A percentile compares a stretch with the other conserved stretches of the same genome.
These are phyloP conservation scores for Temnothorax curvispinosus DNA, from an alignment of 1,140 invertebrate genomes.

Conservation along the genomic window DNA sequence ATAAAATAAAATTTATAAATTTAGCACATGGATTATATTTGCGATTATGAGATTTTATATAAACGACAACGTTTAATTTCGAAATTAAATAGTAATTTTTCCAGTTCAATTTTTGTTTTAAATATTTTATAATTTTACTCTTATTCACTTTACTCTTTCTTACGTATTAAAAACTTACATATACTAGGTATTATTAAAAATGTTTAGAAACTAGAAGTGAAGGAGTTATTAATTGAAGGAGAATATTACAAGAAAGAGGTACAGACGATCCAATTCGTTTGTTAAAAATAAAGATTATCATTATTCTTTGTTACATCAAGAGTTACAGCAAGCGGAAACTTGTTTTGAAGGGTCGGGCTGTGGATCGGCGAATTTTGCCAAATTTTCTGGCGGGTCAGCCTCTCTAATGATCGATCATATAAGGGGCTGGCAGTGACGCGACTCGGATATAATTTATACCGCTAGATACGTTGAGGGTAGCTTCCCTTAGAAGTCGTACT, in stretches of 20 bases:
- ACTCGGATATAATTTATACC: conserved; percentile 85
- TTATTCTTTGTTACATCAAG: conserved; percentile 35
- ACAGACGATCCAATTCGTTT: conserved; percentile 2
- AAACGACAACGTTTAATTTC: not conserved
- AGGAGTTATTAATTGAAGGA: not conserved
- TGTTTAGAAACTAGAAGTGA: not conserved
- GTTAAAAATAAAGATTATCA: conserved; percentile 27
- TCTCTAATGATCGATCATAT: conserved; percentile 86
- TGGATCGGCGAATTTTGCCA: conserved; percentile 76
- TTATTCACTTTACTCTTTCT: not conserved
- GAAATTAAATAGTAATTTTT: not conserved
- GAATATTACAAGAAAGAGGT: not conserved
- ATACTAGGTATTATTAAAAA: not conserved
- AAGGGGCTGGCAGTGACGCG: conserved; percentile 84
- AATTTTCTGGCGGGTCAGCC: conserved; percentile 84
- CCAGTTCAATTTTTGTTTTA: not conserved
- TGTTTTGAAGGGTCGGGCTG: conserved; percentile 35
- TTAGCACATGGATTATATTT: not conserved
- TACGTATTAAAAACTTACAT: not conserved
- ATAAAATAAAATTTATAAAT: not conserved
- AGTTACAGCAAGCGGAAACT: conserved; percentile 12
- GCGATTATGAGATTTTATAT: not conserved
- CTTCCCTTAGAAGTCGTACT: conserved; percentile 77
- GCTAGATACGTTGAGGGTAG: conserved; percentile 82
- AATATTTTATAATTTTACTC: not conserved